These are phyloP conservation scores for Panagrolaimus sp. DNA, from an alignment of 1,140 invertebrate genomes.

Conservation along the genomic window DNA sequence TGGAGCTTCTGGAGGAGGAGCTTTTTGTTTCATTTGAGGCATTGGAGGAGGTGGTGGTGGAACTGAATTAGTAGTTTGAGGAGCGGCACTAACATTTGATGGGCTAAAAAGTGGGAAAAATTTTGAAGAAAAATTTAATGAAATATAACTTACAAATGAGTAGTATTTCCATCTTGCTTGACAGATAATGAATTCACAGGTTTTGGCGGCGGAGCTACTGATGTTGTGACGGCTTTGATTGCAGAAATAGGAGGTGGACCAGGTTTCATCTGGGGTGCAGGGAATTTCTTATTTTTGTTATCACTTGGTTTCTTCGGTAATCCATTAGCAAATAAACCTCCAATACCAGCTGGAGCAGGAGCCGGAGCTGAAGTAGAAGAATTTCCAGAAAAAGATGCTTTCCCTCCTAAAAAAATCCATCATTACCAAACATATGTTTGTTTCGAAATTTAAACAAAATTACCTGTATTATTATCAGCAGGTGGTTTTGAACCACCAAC, in stretches of 20 bases:
- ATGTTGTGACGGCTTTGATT: background rate
- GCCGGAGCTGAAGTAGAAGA: background rate
- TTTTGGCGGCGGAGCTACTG: background rate
- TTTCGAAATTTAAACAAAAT: background rate
- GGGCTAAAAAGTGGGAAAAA: background rate
- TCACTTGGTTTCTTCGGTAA: conserved; percentile 11
- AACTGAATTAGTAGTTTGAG: too few relatives aligned
- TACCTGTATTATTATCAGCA: background rate
- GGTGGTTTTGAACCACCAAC: background rate
- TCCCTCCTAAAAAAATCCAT: background rate
- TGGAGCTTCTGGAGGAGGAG: conserved; percentile 1
- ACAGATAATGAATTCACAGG: background rate
- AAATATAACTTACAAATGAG: conserved; percentile 10
- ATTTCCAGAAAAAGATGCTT: background rate
- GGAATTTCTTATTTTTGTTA: conserved; percentile 6
- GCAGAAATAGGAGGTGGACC: background rate
- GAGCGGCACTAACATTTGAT: background rate
- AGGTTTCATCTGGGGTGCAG: background rate
- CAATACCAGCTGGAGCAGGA: background rate
- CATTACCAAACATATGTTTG: background rate
- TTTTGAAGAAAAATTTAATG: background rate
- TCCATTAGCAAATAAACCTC: conserved; percentile 10
- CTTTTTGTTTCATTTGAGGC: background rate
- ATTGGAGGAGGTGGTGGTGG: background rate
- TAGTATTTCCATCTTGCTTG: conserved; percentile 7